Conservation (phyloP, 1,140 invertebrate species). For the Polypedilum pembai region DNA sequence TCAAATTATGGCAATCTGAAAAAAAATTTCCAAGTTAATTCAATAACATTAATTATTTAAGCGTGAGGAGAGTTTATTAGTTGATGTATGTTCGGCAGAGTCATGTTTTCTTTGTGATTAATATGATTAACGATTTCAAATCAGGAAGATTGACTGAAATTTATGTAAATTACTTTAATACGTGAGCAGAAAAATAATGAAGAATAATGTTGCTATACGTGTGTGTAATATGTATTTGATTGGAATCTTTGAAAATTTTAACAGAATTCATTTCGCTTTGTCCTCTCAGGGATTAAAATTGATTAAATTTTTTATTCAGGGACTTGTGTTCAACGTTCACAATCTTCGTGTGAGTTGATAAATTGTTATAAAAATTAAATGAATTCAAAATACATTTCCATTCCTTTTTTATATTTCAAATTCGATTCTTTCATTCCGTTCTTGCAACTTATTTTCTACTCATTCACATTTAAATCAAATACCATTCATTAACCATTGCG, state of each 20-base stretch:
- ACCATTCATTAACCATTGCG: conserved; percentile 33
- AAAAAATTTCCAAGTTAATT: background rate
- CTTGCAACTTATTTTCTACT: background rate
- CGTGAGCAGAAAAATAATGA: too few relatives aligned
- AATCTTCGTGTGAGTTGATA: background rate
- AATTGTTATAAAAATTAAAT: background rate
- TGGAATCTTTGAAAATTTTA: too few relatives aligned
- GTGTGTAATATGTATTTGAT: background rate
- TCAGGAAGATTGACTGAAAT: too few relatives aligned
- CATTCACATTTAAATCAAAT: background rate
- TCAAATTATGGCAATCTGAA: background rate
- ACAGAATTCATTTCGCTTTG: too few relatives aligned
- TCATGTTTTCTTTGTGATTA: too few relatives aligned
- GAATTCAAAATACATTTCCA: too few relatives aligned
- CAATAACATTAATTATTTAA: conserved; percentile 14
- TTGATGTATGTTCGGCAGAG: too few relatives aligned
- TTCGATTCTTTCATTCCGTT: background rate
- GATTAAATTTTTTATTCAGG: background rate
- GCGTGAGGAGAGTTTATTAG: background rate
- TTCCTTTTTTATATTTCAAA: too few relatives aligned
- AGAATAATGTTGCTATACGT: background rate
- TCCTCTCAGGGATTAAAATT: too few relatives aligned
- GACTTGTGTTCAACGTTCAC: background rate
- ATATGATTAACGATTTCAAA: too few relatives aligned
- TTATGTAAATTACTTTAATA: too few relatives aligned